A percentile compares a stretch with the other conserved stretches of the same genome.
phyloP scores from a whole-genome alignment of 2,113 vertebrate species.

The Hiodon tergisus region DNA sequence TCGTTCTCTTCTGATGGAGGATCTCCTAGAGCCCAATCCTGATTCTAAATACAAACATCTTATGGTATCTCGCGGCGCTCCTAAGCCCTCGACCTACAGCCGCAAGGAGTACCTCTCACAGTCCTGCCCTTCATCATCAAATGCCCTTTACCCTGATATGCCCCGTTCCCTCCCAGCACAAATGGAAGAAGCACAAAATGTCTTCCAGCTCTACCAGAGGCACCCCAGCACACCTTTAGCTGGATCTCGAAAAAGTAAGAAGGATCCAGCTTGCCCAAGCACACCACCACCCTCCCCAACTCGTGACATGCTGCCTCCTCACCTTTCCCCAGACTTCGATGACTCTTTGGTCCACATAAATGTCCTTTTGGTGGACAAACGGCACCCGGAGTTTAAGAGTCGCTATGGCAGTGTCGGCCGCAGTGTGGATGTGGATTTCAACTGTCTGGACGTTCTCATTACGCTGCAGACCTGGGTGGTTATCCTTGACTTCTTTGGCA shows the following conservation, averaged over 20 bases:
- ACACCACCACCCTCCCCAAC: conserved; percentile 95
- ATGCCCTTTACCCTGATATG: conserved; percentile 85
- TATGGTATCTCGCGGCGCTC: conserved; percentile 91
- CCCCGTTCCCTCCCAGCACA: conserved; percentile 91
- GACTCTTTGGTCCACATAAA: conserved; percentile 93
- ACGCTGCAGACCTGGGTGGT: conserved; percentile 97
- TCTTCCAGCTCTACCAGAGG: conserved; percentile 94
- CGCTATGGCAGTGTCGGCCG: conserved; percentile 73
- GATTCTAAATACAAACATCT: conserved; percentile 89
- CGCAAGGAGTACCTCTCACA: conserved; percentile 94
- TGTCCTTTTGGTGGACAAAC: conserved; percentile 85
- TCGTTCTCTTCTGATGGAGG: conserved; percentile 91
- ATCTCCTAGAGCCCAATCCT: conserved; percentile 84
- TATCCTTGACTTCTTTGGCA: conserved; percentile 95
- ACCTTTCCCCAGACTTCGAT: conserved; percentile 74
- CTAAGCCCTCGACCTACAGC: conserved; percentile 80
- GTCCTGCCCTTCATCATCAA: conserved; percentile 82
- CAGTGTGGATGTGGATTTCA: conserved; percentile 90
- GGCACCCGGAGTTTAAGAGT: conserved; percentile 85
- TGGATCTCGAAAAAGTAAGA: conserved; percentile 63
- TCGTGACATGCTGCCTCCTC: conserved; percentile 48
- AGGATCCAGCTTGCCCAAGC: conserved; percentile 71
- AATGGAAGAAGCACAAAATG: conserved; percentile 92
- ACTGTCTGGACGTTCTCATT: conserved; percentile 91
- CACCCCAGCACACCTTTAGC: conserved; percentile 68